Evolutionary conservation across 2,888 invertebrate species (phyloP), one percentile per base, ranked within the genome.

Genomic region (Leucoma salicis): DNA sequence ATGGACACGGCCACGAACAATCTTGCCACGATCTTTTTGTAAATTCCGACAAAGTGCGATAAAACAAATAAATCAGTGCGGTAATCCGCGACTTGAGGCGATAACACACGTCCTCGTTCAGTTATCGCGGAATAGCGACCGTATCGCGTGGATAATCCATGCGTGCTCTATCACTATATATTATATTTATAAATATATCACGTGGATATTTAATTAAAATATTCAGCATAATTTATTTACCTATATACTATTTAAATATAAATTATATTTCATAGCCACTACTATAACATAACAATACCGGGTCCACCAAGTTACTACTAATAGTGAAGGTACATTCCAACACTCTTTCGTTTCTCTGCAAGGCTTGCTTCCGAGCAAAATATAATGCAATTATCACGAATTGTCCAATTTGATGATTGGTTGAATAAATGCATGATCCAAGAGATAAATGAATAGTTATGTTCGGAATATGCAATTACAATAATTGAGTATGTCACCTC

Each of bases 31-130:
- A 60, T 57, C 45, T 63, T 55, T 60, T 57, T 58, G 46, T 64
- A 57, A 58, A 60, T 70, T 70, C 80, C 81, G 82, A 69, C 78
- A 61, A 52, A 58, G 43, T 39, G 57, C 69, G 82, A 81, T 82
- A 78, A 66, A 71, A 73, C 57, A 71, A 51, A 74, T 73, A 82
- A 87, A 87, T 86, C 86, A 82, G 75, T 73, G 75, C 55, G 58
- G 62, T 81, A 81, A 82, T 81, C 75, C 74, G 52, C 63, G 57
- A 67, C 66, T 69, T 53, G 69, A 51, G 51, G 49, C 63, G 78
- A 81, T 83, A 85, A 70, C 63, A 57, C 70, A 68, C 70, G 71
- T 78, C 74, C 69, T 66, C 59, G 57, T 50, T 67, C 59, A 67
- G 58, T 68, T 74, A 77, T 74, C 74, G 57, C 43, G 39, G 40